Evolutionary conservation across 1,140 invertebrate genomes (phyloP).

Genomic region (Wiebesia pumilae): DNA sequence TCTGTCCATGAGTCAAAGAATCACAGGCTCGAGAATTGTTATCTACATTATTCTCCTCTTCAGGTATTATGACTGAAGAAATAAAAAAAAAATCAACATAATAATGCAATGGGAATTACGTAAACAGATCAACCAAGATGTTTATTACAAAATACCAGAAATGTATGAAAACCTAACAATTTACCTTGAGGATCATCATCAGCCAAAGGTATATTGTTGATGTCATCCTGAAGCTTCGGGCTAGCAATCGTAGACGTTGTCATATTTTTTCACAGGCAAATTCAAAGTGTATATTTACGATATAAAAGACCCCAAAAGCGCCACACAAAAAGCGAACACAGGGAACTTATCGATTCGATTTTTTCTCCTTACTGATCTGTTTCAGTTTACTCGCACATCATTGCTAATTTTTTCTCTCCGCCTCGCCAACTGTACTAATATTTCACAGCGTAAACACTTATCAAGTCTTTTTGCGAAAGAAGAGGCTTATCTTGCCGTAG

Average conservation of each 20-base stretch:
- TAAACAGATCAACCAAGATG: neutral
- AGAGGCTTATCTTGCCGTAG: neutral
- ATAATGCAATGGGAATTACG: neutral
- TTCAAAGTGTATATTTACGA: no score
- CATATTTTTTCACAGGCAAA: constrained; percentile 57
- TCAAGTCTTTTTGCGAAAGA: neutral
- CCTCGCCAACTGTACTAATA: neutral
- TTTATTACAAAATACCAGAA: neutral
- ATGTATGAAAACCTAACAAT: neutral
- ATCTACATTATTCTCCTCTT: constrained; percentile 78
- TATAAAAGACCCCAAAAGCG: neutral
- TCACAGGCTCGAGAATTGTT: constrained; percentile 77
- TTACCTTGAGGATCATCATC: constrained; percentile 92
- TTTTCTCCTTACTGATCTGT: neutral
- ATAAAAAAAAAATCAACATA: constrained; percentile 27
- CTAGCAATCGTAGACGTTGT: constrained; percentile 72
- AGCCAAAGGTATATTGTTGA: constrained; percentile 88
- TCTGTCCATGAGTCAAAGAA: constrained; percentile 82
- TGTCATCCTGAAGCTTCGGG: constrained; percentile 84
- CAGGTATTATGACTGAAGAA: constrained; percentile 84
- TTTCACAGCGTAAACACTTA: neutral
- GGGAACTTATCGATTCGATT: neutral
- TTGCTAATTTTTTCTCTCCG: no score
- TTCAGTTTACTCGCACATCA: neutral
- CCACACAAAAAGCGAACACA: neutral